Conservation (phyloP, 2,113 vertebrate genomes). For the Procavia capensis region DNA sequence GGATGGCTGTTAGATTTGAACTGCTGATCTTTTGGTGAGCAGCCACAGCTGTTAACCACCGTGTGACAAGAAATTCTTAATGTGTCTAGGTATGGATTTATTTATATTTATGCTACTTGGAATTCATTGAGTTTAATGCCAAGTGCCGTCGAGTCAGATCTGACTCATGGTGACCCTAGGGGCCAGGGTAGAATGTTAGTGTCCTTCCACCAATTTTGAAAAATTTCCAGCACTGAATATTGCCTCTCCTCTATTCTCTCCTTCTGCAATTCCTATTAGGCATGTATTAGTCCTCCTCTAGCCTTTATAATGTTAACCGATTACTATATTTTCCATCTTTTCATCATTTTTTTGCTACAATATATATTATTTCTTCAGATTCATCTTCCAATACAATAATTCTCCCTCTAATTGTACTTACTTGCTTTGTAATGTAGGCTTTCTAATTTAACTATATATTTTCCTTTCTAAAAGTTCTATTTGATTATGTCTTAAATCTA, state of each 20-base stretch:
- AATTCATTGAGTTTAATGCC: not conserved
- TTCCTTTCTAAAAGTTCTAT: constrained; percentile 7
- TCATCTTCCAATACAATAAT: not conserved
- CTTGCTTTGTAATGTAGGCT: not conserved
- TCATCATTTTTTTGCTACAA: not conserved
- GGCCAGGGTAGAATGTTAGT: too few species aligned
- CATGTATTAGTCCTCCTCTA: not conserved
- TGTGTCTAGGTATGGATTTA: not conserved
- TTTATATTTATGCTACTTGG: not conserved
- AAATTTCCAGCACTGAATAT: not conserved
- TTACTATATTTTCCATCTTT: not conserved
- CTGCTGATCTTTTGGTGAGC: too few species aligned
- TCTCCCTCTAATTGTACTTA: not conserved
- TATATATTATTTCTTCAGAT: constrained; percentile 27
- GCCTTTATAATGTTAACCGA: not conserved
- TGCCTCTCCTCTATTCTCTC: not conserved
- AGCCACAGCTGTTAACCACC: too few species aligned
- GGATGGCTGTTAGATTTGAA: too few species aligned
- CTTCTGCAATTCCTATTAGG: not conserved
- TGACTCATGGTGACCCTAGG: too few species aligned
- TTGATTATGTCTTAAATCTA: not conserved
- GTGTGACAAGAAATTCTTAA: too few species aligned
- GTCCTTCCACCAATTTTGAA: not conserved
- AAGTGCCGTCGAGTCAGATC: too few species aligned
- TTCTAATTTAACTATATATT: constrained; percentile 10